phyloP scores from a whole-genome alignment of 2,797 vertebrate species.

The Lophius americanus region DNA sequence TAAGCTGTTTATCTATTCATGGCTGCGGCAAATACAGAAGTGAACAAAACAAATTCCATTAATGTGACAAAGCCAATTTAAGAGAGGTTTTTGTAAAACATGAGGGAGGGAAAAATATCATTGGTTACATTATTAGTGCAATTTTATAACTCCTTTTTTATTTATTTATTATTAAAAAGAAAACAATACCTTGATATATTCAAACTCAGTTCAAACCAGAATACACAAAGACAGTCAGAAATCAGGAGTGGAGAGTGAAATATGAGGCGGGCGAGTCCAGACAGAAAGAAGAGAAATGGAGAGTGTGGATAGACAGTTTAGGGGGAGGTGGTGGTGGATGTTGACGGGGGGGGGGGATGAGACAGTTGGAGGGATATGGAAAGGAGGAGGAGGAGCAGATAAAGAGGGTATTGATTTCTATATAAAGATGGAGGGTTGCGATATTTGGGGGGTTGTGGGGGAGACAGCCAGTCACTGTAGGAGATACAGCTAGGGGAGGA shows the following conservation, averaged over 20 bases:
- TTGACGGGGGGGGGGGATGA: constrained; percentile 49
- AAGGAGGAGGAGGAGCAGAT: constrained; percentile 61
- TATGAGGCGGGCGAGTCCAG: constrained; percentile 70
- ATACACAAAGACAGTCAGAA: background rate
- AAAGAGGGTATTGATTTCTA: constrained; percentile 83
- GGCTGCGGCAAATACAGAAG: too few species aligned
- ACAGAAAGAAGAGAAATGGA: constrained; percentile 49
- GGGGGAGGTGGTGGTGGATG: constrained; percentile 9
- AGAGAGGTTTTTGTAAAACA: too few species aligned
- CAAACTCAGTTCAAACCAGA: constrained; percentile 11
- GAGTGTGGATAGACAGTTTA: constrained; percentile 24
- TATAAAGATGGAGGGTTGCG: constrained; percentile 81
- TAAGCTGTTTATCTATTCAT: too few species aligned
- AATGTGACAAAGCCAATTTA: too few species aligned
- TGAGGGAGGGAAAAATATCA: too few species aligned
- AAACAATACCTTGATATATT: background rate
- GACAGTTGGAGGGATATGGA: constrained; percentile 27
- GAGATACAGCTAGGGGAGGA: constrained; percentile 22
- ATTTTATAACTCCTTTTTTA: background rate
- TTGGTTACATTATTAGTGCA: background rate
- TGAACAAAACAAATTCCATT: too few species aligned
- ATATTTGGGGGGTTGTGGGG: constrained; percentile 49
- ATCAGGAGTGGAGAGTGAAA: constrained; percentile 42
- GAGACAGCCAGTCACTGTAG: background rate
- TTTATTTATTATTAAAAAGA: background rate